Base-by-base conservation (phyloP, 2,888 invertebrate species). In the Caenorhabditis sp. region DNA sequence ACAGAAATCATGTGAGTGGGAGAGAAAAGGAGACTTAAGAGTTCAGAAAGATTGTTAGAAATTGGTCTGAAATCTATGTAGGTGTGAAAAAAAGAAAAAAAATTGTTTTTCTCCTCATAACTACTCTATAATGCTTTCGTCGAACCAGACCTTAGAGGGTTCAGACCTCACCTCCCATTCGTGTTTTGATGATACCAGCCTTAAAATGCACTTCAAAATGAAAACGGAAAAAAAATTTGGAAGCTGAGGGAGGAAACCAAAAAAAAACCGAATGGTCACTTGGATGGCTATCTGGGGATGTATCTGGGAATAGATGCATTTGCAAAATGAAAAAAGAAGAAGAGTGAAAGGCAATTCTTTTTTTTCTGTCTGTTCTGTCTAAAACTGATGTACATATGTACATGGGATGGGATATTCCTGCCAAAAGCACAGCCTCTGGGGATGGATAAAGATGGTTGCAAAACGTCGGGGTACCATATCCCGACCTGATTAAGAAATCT, bases 141-240 rank as follows among this genome's bases (percentile, higher is more conserved):
- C 18, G 56, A 56, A 56, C 55, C 47, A 4, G n/a, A 18, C 9
- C 18, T 11, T 28, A n/a, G n/a, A n/a, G n/a, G n/a, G n/a, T n/a
- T n/a, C n/a, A n/a, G n/a, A n/a, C n/a, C n/a, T 1, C 15, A 9
- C 3, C 11, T 18, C 56, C 32, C 20, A 9, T n/a, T n/a, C 47
- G 47, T 72, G 64, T 64, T 62, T 62, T 72, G 56, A 64, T 56
- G 55, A 72, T 62, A 67, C 35, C 35, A 65, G 60, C 44, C 68
- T 69, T 68, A 68, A 64, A 68, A 68, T 67, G 69, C 62, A 78
- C 77, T 69, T 69, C 77, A 78, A 70, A 78, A 70, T 65, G 67
- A 77, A 60, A 69, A n/a, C n/a, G n/a, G n/a, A n/a, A 69, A 64
- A 50, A 37, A 50, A 50, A 56, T 5, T 20, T 26, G 24, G 44